A percentile compares a stretch with the other conserved stretches of the same genome.
These are phyloP conservation scores for Julus scanicus DNA, from an alignment of 2,888 invertebrate species.

Conservation along the genomic window DNA sequence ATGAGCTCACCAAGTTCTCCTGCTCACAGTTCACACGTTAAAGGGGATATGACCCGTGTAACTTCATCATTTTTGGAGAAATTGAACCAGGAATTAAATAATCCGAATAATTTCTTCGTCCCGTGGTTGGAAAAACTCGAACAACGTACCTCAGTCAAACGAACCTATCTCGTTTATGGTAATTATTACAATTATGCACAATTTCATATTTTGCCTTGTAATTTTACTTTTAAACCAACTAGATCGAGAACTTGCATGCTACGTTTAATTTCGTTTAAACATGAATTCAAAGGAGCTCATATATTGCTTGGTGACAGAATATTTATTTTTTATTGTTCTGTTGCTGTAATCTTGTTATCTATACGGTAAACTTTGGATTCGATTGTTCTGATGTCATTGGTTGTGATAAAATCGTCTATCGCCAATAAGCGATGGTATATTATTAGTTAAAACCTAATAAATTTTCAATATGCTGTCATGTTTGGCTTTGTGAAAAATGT, in stretches of 20 bases:
- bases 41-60: background rate
- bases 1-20: background rate
- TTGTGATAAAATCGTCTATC: too few relatives aligned
- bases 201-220: conserved; percentile 49
- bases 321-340: background rate
- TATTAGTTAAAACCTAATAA: too few relatives aligned
- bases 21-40: background rate
- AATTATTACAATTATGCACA: conserved; percentile 62
- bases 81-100: background rate
- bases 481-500: too few relatives aligned
- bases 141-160: conserved; percentile 77
- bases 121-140: conserved; percentile 73
- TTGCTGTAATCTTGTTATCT: too few relatives aligned
- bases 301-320: background rate
- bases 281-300: too few relatives aligned
- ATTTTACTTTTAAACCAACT: background rate
- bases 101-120: conserved; percentile 49
- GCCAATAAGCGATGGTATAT: too few relatives aligned
- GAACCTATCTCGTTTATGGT: conserved; percentile 83
- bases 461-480: too few relatives aligned
- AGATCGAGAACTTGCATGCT: background rate
- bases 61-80: background rate
- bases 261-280: background rate
- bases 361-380: background rate
- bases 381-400: too few relatives aligned